Base-by-base conservation (phyloP, 2,888 invertebrate genomes). In the Agapostemon virescens region DNA sequence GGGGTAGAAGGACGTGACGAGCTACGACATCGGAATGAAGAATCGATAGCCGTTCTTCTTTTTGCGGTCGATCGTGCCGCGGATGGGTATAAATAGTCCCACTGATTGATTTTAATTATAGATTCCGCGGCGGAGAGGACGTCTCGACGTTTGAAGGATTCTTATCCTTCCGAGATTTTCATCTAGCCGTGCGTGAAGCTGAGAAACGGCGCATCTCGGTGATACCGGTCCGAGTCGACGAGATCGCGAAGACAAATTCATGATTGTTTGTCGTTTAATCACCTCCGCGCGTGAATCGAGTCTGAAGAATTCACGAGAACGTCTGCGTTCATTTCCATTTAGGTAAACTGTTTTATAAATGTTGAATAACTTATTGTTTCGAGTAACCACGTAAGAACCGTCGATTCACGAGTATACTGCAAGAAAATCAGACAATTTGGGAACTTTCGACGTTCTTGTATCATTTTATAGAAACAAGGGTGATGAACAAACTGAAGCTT, bases 91-190 rank as follows among this genome's bases (percentile, higher is more conserved):
- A 73, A 79, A 79, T 79, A 79, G 80, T 74, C 66, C 79, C 58
- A 7, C 58, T 69, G 80, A 80, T 80, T 80, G 74, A 80, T 79
- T 70, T 79, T 74, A 79, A 81, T 81, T 81, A 70, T 45, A 38
- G 70, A 81, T 66, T 68, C 61, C 33, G 45, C 20, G 58, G 33
- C 15, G 4, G 64, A 61, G 33, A 26, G 49, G 45, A 38, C 33
- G 69, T 17, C 63, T 15, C 36, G 58, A 45, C 30, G 42, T 45
- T 33, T 40, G 42, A 49, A 38, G 69, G 58, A 73, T 68, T 42
- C 67, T 26, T 38, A 55, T 67, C 58, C 74, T 55, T 58, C 23
- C 40, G 42, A n/a, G 69, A 66, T 66, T 74, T 49, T 36, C 69
- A 52, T 64, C 73, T 58, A 38, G 13, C 17, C 58, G 64, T 45